phyloP scores from a whole-genome alignment of 2,888 invertebrate genomes.

The Cheilosia pagana region DNA sequence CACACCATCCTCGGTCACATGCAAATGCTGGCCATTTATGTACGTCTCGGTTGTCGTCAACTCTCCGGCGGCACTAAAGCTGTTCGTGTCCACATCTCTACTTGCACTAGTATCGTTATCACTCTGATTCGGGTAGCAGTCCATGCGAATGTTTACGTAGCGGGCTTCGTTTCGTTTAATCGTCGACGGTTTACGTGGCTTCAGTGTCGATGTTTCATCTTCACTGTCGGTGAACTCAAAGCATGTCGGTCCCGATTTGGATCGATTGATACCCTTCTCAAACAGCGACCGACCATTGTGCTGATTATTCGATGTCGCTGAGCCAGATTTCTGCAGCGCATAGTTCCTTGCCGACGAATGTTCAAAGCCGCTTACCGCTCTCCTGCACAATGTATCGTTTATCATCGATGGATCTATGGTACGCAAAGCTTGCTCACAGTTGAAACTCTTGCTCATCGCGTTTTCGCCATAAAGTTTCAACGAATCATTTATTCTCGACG shows the following conservation, averaged over 20 bases:
- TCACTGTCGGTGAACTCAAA: conserved; percentile 82
- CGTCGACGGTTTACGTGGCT: conserved; percentile 80
- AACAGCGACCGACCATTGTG: conserved; percentile 79
- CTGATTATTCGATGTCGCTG: conserved; percentile 74
- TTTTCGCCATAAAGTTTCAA: conserved; percentile 83
- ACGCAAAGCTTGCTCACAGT: conserved; percentile 82
- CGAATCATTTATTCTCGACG: conserved; percentile 84
- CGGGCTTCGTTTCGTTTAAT: conserved; percentile 81
- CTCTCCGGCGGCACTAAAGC: conserved; percentile 74
- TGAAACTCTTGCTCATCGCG: conserved; percentile 83
- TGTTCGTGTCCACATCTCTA: conserved; percentile 78
- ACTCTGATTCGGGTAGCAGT: conserved; percentile 82
- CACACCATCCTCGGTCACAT: conserved; percentile 84
- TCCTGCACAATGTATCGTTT: conserved; percentile 80
- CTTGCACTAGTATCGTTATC: conserved; percentile 80
- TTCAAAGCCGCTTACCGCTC: conserved; percentile 77
- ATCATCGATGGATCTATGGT: conserved; percentile 82
- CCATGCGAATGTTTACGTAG: conserved; percentile 82
- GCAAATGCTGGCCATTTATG: conserved; percentile 76
- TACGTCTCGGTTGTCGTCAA: conserved; percentile 80
- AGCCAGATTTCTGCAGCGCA: conserved; percentile 82
- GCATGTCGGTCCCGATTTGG: conserved; percentile 83
- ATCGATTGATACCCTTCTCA: conserved; percentile 83
- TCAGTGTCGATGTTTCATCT: conserved; percentile 80
- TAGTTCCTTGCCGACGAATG: conserved; percentile 79